These are phyloP conservation scores for Octodonta nipae DNA, from an alignment of 2,888 invertebrate species.

Conservation along the genomic window DNA sequence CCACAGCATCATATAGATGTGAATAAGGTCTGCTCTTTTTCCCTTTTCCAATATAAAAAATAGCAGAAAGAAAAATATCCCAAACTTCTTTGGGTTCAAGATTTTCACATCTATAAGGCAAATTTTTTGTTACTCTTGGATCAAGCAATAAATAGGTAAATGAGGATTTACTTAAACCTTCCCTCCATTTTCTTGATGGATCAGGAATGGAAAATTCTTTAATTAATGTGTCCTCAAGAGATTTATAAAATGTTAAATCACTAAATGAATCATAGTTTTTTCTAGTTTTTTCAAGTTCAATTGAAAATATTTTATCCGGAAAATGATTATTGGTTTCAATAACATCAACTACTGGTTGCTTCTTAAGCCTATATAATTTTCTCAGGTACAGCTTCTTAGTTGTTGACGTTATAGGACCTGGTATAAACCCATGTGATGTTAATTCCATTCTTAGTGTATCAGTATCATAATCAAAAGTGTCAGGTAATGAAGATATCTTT, in stretches of 20 bases:
- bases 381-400: constrained; percentile 68
- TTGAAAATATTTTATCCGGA: constrained; percentile 44
- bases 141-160: constrained; percentile 86
- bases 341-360: constrained; percentile 14
- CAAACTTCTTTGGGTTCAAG: constrained; percentile 47
- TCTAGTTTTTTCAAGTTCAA: constrained; percentile 52
- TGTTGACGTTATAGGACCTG: constrained; percentile 64
- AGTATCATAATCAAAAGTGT: constrained; percentile 53
- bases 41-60: constrained; percentile 85
- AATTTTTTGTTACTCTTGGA: constrained; percentile 65
- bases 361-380: constrained; percentile 48
- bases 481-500: constrained; percentile 37
- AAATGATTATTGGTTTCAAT: neutral
- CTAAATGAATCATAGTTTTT: constrained; percentile 42
- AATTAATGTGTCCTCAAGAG: constrained; percentile 45
- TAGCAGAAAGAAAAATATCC: constrained; percentile 64
- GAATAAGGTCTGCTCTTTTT: constrained; percentile 76
- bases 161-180: constrained; percentile 65
- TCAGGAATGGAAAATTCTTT: constrained; percentile 46
- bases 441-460: constrained; percentile 52
- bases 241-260: constrained; percentile 40
- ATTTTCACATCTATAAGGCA: constrained; percentile 46
- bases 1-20: constrained; percentile 79
- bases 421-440: constrained; percentile 47
- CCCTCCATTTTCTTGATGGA: constrained; percentile 49